Base-by-base conservation (phyloP, 1,140 invertebrate genomes). In the Probaryconus sp. region DNA sequence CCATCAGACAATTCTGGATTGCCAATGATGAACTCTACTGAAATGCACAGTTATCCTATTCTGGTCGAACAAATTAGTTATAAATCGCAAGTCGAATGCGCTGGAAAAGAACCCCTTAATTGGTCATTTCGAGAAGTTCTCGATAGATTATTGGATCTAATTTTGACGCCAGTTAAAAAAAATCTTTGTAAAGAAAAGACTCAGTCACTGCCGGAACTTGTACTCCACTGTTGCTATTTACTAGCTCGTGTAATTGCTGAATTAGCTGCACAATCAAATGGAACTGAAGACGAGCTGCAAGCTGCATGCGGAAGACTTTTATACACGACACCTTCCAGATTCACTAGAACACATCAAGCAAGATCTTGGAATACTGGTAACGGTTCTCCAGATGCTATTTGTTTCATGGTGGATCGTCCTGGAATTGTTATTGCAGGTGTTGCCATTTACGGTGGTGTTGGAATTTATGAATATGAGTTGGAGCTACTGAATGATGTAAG, bases 291-390 rank as follows among this genome's bases (percentile, higher is more conserved):
- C 55, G 93, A 94, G 70, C 60, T 91, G 21, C 90, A 91, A 82
- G 88, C 88, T 5, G 88, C 87, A 3, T 91, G 91, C 75, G 91
- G 92, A 1, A 86, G 93, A 28, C 91, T 94, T 30, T 89, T 97
- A 67, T 92, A 96, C 37, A 91, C 93, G 28, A 97, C 96, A 1
- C 95, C 96, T 0, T 95, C 94, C 16, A 90, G 97, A 11, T 99
- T 99, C 83, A 94, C 95, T 4, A 91, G 96, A 47, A 93, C 94
- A 5, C 97, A 96, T 84, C 92, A 94, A 78, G 93, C 92, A 26
- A 91, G 95, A 28, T 95, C 95, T 1, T 99, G 98, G 98, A 98
- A 98, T 80, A 98, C 97, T 1, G 97, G 97, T 2, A 97, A 97
- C 85, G 97, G 97, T 21, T 97, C 96, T 14, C 96, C 97, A 0